Base-by-base conservation (phyloP, 2,113 vertebrate genomes). In the Plotosus lineatus region DNA sequence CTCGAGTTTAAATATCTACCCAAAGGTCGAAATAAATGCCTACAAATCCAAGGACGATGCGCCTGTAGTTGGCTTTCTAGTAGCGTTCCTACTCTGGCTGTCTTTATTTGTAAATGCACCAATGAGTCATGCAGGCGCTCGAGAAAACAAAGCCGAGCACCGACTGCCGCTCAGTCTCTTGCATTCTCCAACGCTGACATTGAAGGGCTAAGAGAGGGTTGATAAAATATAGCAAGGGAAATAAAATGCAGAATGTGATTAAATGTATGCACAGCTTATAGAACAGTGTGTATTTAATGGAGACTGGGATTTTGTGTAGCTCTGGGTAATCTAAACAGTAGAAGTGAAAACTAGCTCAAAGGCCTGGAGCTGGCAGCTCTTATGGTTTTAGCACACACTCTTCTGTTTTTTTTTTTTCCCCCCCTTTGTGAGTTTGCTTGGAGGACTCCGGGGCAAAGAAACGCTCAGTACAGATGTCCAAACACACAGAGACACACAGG, bases 291-390 rank as follows among this genome's bases (percentile, higher is more conserved):
- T 69, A 33, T 74, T 74, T 66, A 78, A 65, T 56, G 2, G 65
- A 63, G 66, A 44, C 58, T 53, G 55, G 56, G 38, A 79, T 56
- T 68, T 61, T 82, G 46, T 61, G 71, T n/a, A 33, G 14, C 72
- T 69, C 42, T 53, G 33, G 74, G 50, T 75, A 73, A 42, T 44
- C 60, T 82, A 82, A 82, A 73, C 80, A 72, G 31, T 44, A 19
- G 55, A 56, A 3, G 74, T 19, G 11, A 58, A 71, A 33, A 53
- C 53, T 21, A 33, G 44, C 17, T 46, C 77, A 82, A 63, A 50
- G 50, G 75, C 72, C 15, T 50, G 19, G 48, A 36, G 14, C 68
- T 9, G 48, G 66, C 68, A 74, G 50, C 51, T 60, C 78, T 56
- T 19, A 77, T 50, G 46, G 60, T 73, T 60, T 80, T 80, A 85